Evolutionary conservation across 1,140 invertebrate species (phyloP).

Genomic region (Cepaea nemoralis): DNA sequence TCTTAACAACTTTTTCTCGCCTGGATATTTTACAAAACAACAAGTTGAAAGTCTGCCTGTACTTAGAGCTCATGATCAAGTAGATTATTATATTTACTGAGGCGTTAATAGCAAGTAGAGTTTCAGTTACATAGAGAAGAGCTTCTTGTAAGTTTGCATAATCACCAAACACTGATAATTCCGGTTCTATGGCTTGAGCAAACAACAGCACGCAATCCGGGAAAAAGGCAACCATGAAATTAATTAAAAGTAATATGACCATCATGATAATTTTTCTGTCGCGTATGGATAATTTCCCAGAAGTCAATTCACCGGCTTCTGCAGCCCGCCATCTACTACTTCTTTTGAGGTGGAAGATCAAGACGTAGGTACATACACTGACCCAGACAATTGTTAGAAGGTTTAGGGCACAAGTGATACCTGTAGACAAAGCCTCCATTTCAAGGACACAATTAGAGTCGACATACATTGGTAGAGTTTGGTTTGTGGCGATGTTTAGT

Average conservation of each 20-base stretch:
- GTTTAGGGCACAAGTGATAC: neutral
- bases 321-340: neutral
- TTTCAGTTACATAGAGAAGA: neutral
- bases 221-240: neutral
- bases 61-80: neutral
- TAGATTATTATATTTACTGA: neutral
- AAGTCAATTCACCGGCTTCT: neutral
- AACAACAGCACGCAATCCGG: neutral
- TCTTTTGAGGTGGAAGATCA: neutral
- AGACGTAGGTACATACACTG: neutral
- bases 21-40: neutral
- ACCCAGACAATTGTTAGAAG: neutral
- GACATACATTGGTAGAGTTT: neutral
- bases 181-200: neutral
- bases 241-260: neutral
- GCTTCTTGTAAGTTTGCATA: neutral
- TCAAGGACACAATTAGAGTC: neutral
- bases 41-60: neutral
- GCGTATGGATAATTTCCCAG: neutral
- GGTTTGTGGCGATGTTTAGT: neutral
- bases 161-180: neutral
- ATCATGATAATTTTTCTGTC: conserved; percentile 4
- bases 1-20: too few species aligned
- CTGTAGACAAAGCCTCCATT: neutral
- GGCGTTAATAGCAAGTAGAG: neutral